A percentile compares a stretch with the other conserved stretches of the same genome.
Evolutionary conservation across 1,140 invertebrate species (phyloP).

Genomic region (Ceratina calcarata): DNA sequence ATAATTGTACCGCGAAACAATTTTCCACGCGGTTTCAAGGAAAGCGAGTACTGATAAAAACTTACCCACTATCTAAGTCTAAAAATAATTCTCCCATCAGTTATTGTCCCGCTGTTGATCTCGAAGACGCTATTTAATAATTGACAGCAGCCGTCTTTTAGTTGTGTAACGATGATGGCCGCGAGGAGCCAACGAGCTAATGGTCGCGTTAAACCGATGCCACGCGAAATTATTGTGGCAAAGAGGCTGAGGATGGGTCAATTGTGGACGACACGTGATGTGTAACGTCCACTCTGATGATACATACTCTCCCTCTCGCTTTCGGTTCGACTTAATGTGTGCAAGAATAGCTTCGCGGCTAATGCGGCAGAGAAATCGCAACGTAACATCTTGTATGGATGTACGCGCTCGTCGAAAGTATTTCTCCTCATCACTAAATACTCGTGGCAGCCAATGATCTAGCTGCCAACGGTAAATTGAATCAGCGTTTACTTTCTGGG

Average conservation of each 20-base stretch:
- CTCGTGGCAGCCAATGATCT: neutral
- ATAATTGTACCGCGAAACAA: no score
- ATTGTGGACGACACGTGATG: conserved; percentile 35
- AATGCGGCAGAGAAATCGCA: neutral
- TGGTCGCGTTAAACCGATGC: conserved; percentile 13
- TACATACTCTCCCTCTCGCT: neutral
- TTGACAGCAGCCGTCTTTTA: neutral
- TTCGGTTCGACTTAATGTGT: conserved; percentile 6
- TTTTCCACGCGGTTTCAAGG: neutral
- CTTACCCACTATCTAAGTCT: neutral
- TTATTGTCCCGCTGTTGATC: conserved; percentile 5
- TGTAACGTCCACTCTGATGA: neutral
- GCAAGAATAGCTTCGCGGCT: conserved; percentile 1
- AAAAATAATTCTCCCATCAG: neutral
- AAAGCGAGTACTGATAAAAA: neutral
- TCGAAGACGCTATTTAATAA: neutral
- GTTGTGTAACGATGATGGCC: conserved; percentile 9
- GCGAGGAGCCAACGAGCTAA: neutral
- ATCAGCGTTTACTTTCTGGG: no score
- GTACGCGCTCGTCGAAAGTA: neutral
- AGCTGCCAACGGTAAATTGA: neutral
- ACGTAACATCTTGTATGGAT: neutral
- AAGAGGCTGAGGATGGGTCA: conserved; percentile 26
- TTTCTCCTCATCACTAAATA: neutral
- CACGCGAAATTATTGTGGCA: conserved; percentile 20